Evolutionary conservation across 1,140 invertebrate genomes (phyloP), one percentile per base, ranked within the genome.

Genomic region (Drosophila saltans): DNA sequence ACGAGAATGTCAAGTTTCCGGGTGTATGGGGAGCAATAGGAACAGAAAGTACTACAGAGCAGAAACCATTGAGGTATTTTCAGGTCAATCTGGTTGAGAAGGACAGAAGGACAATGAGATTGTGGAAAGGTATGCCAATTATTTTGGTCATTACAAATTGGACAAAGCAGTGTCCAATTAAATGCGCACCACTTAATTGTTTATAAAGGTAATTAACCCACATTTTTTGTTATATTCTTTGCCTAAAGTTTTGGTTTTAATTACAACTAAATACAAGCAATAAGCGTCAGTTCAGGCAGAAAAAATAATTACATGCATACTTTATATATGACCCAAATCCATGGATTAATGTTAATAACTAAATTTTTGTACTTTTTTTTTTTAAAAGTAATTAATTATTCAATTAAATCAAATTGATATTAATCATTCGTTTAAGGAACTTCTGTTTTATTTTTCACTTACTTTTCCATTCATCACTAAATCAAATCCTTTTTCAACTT

Each of bases 1-100:
- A 66, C 69, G 84, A 89, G 84, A 86, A 78, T 86, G 83, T 78
- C 69, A 56, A 76, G 45, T 52, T 52, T 52, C 24, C 8, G 45
- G 21, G 45, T 3, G 41, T 26, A 77, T 76, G 67, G 52, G 64
- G 67, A 80, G 76, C 82, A 80, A 83, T 72, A 83, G 67, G 66
- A 61, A 63, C 72, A 78, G 67, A 36, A 36, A 36, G 33, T 8
- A 45, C 39, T 8, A 45, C 39, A 6, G 7, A 62, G 9, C 16
- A 41, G 40, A 60, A 48, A 41, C 28, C 21, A 52, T 45, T 45
- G 28, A 45, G 57, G 73, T 72, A 78, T 78, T 75, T 52, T 73
- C 57, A 41, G 40, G 61, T 63, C 40, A 45, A 52, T 16, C 40
- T 63, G 41, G n/a, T 21, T 16, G 61, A 21, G 45, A 2, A 16